Percentiles rank a stretch among this genome's conserved stretches.
Conservation (phyloP, 1,140 invertebrate genomes). For the Cyclargus thomasi region DNA sequence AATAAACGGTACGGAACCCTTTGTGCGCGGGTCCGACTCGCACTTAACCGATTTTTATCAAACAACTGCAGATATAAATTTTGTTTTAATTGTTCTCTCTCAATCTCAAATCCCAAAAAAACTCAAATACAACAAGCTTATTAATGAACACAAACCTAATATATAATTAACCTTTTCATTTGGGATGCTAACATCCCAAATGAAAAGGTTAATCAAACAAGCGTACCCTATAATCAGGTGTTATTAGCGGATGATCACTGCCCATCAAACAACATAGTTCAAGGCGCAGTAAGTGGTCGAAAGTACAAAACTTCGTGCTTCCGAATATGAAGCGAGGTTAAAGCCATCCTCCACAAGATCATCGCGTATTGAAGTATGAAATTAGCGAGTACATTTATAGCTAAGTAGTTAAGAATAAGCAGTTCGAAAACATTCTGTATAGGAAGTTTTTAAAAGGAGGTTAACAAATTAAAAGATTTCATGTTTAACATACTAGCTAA, state of each 20-base stretch:
- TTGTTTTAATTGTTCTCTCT: too few species aligned
- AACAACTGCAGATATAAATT: too few species aligned
- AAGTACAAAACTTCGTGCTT: not conserved
- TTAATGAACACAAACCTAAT: not conserved
- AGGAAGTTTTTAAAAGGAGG: too few species aligned
- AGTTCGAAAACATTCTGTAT: too few species aligned
- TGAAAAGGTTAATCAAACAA: not conserved
- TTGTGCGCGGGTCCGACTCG: too few species aligned
- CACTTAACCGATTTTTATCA: too few species aligned
- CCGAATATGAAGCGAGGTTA: not conserved
- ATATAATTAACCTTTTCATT: not conserved
- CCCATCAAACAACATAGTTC: not conserved
- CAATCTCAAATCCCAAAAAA: too few species aligned
- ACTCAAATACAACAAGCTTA: not conserved
- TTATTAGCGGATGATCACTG: not conserved
- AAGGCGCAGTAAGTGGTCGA: not conserved
- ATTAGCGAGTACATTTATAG: too few species aligned
- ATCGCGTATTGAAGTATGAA: not conserved
- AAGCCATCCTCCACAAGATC: not conserved
- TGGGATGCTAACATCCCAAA: not conserved
- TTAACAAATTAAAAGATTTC: too few species aligned
- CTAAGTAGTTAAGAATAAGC: too few species aligned
- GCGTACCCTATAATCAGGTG: not conserved
- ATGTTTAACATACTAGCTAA: too few species aligned
- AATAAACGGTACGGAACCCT: too few species aligned